Conservation (phyloP, 2,888 invertebrate genomes). For the Xanthia togata region DNA sequence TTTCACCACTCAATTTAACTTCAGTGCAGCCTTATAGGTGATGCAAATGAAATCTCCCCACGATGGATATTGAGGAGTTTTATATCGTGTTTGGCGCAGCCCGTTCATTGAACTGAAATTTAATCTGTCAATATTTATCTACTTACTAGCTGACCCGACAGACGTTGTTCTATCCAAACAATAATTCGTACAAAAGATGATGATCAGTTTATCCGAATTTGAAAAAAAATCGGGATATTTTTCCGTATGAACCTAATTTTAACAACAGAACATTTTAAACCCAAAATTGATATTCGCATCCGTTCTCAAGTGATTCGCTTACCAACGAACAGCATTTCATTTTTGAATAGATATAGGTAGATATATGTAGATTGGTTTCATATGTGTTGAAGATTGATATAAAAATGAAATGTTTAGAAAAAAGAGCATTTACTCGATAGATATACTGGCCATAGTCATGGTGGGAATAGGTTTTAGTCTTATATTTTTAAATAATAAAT, state of each 20-base stretch:
- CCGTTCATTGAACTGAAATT: not conserved
- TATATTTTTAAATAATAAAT: too few relatives aligned
- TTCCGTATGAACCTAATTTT: not conserved
- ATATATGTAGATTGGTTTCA: not conserved
- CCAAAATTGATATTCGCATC: not conserved
- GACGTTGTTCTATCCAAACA: not conserved
- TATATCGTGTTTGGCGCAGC: not conserved
- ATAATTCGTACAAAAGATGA: not conserved
- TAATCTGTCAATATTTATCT: not conserved
- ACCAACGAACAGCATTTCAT: not conserved
- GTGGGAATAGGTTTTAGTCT: not conserved
- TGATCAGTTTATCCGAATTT: not conserved
- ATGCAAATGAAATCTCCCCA: slow-evolving; percentile 19
- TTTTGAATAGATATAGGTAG: not conserved
- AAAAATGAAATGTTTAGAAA: not conserved
- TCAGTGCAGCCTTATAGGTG: slow-evolving; percentile 3
- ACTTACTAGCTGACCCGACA: not conserved
- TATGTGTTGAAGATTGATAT: not conserved
- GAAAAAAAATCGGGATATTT: too few relatives aligned
- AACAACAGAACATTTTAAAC: not conserved
- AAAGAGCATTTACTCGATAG: not conserved
- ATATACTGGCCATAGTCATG: not conserved
- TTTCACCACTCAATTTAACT: slow-evolving; percentile 26
- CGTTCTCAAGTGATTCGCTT: not conserved
- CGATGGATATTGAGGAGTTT: not conserved